Percentiles rank a stretch among this genome's conserved stretches.
These are phyloP conservation scores for Craseonycteris thonglongyai DNA, from an alignment of 2,113 vertebrate species.

Conservation along the genomic window DNA sequence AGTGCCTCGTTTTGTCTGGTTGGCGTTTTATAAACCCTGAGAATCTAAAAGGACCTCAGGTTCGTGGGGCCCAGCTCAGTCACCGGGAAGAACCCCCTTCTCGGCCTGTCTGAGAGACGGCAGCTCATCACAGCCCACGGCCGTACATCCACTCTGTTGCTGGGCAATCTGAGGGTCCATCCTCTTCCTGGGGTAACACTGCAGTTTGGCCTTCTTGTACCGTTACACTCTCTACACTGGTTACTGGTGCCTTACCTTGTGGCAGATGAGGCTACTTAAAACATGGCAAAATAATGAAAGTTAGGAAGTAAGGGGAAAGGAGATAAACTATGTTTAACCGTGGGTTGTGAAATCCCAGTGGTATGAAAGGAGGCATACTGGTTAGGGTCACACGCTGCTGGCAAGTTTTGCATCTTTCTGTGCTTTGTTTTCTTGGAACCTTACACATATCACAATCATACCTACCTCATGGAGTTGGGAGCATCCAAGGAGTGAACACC, in stretches of 20 bases:
- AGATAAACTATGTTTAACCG: not conserved
- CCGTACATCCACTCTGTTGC: slow-evolving; percentile 7
- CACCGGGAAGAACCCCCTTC: not conserved
- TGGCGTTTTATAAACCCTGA: not conserved
- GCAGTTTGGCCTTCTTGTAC: not conserved
- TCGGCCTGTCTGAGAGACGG: not conserved
- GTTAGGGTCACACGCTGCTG: not conserved
- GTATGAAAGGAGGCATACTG: not conserved
- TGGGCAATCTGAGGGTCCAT: not conserved
- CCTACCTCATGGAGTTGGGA: not conserved
- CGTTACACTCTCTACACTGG: not conserved
- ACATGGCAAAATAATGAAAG: slow-evolving; percentile 34
- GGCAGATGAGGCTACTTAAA: slow-evolving; percentile 29
- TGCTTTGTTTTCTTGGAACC: not conserved
- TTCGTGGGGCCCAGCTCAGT: not conserved
- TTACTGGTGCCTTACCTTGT: slow-evolving; percentile 31
- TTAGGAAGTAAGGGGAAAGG: slow-evolving; percentile 8
- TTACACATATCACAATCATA: not conserved
- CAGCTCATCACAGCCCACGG: not conserved
- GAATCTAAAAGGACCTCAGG: not conserved
- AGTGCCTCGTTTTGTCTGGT: slow-evolving; percentile 3
- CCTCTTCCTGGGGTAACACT: not conserved
- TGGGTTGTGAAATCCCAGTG: not conserved
- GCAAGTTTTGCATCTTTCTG: not conserved
- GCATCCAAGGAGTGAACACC: not conserved